phyloP scores from a whole-genome alignment of 2,888 invertebrate species.

The Drosophila acutilabella region DNA sequence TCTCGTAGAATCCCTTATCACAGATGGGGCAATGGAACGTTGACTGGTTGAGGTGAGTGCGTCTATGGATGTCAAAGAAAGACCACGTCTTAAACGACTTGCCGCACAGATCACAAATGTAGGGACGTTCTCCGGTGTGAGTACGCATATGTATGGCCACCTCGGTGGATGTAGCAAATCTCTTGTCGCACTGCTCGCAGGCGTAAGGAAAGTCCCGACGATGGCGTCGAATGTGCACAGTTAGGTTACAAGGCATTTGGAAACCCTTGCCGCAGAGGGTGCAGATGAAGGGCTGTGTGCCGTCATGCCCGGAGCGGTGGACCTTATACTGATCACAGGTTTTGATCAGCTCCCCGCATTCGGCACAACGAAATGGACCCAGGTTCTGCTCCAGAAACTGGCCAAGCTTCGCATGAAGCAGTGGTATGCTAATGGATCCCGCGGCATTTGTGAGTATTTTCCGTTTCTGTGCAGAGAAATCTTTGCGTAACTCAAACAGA shows the following conservation, averaged over 20 bases:
- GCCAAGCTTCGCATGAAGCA: conserved; percentile 67
- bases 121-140: conserved; percentile 81
- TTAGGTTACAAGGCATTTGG: conserved; percentile 78
- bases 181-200: conserved; percentile 78
- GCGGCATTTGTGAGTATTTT: conserved; percentile 59
- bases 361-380: conserved; percentile 78
- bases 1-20: conserved; percentile 81
- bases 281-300: conserved; percentile 79
- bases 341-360: conserved; percentile 70
- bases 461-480: conserved; percentile 73
- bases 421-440: conserved; percentile 42
- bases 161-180: conserved; percentile 81
- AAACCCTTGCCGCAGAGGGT: conserved; percentile 80
- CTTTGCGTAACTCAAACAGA: conserved; percentile 69
- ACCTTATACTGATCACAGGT: conserved; percentile 82
- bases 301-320: conserved; percentile 76
- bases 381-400: conserved; percentile 72
- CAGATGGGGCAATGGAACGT: conserved; percentile 81
- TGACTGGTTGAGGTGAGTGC: conserved; percentile 78
- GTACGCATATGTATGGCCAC: conserved; percentile 80
- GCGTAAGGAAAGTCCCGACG: conserved; percentile 79
- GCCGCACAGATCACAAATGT: conserved; percentile 77
- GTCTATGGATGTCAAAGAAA: conserved; percentile 79
- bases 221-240: conserved; percentile 78
- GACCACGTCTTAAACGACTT: conserved; percentile 83